Percentiles rank a stretch among this genome's conserved stretches.
These are phyloP conservation scores for Acipenser oxyrinchus DNA, from an alignment of 2,797 vertebrate genomes.

Conservation along the genomic window DNA sequence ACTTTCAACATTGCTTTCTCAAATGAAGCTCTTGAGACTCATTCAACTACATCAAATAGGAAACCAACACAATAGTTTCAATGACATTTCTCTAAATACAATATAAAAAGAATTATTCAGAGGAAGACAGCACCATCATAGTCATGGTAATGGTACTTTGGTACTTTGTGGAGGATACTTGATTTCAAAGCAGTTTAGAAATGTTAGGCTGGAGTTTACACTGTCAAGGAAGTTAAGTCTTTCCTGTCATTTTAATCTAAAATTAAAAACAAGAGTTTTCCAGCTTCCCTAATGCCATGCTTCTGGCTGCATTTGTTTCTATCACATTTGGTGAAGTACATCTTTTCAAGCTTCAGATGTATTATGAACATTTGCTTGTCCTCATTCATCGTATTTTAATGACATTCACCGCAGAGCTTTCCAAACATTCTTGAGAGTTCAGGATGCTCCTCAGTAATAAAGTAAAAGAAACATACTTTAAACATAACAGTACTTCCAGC, in stretches of 20 bases:
- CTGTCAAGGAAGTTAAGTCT: constrained; percentile 56
- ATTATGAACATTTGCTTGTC: constrained; percentile 37
- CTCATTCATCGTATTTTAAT: constrained; percentile 36
- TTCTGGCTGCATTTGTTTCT: constrained; percentile 33
- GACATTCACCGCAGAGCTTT: not conserved
- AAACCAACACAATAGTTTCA: not conserved
- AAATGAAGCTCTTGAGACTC: no score
- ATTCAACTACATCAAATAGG: constrained; percentile 1
- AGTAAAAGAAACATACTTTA: not conserved
- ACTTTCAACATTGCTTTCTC: not conserved
- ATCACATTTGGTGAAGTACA: constrained; percentile 31
- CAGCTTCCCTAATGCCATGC: constrained; percentile 42
- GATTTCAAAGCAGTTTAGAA: constrained; percentile 57
- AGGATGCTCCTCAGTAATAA: not conserved
- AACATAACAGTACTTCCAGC: constrained; percentile 52
- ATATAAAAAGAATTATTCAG: constrained; percentile 75
- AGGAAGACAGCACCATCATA: constrained; percentile 33
- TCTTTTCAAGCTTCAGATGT: constrained; percentile 30
- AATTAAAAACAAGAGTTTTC: constrained; percentile 31
- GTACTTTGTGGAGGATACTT: constrained; percentile 53
- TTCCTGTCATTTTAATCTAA: constrained; percentile 59
- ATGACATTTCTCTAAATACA: constrained; percentile 37
- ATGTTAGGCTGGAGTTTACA: constrained; percentile 45
- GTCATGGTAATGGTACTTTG: constrained; percentile 62
- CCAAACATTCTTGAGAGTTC: not conserved